Base-by-base conservation (phyloP, 2,797 vertebrate species). In the Pteronotus mesoamericanus region DNA sequence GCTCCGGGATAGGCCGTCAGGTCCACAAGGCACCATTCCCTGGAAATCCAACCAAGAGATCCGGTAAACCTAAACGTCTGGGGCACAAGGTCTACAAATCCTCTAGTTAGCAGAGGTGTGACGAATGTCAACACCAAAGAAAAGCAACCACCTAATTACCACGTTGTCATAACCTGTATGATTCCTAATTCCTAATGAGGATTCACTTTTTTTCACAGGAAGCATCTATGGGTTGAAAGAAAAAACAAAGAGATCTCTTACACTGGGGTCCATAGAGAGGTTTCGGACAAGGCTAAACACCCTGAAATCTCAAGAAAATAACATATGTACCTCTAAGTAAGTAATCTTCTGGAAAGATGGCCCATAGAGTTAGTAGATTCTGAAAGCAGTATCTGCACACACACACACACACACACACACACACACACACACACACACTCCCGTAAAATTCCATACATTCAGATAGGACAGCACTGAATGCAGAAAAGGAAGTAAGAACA, bases 181-280 rank as follows among this genome's bases (percentile, higher is more conserved):
- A 61, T 78, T 92, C 85, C 72, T 79, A 44, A 66, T 24, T 93
- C 72, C 72, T 59, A 94, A 59, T 46, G 29, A 29, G 69, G 44
- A 87, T 78, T 93, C 61, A 48, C 85, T 92, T 89, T 37, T 93
- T 92, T 74, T 89, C 83, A 91, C 57, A 91, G 83, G 85, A 93
- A 90, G 26, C 42, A 57, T 53, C 34, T 61, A 59, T 59, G 44
- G 22, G 39, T 48, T 77, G 15, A 89, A 82, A 53, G 10, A 53
- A 51, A 91, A 92, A 94, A 39, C 3, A 2, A 55, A 9, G 26
- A n/a, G 22, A 37, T 68, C 72, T 84, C 79, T 82, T 61, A 57
- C 19, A 21, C 1, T 15, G 37, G 34, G 46, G 29, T 83, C 55
- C 34, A 29, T 0, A 53, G 32, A 18, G n/a, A 51, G 34, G 21